Base-by-base conservation (phyloP, 2,797 vertebrate genomes). In the Tauraco hartlaubi region DNA sequence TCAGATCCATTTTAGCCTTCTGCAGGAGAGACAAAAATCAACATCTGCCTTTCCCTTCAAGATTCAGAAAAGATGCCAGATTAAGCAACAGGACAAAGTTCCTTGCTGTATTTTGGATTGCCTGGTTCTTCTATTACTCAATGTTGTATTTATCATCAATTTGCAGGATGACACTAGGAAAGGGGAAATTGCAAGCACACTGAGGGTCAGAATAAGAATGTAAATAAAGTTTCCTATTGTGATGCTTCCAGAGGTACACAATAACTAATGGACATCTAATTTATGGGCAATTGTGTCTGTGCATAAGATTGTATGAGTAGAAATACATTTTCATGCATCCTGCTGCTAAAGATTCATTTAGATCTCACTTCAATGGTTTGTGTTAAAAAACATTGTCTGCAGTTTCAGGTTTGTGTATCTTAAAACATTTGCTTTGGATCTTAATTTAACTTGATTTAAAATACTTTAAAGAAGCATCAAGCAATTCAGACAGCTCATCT, bases 1-100 rank as follows among this genome's bases (percentile, higher is more conserved):
- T 39, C 22, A 83, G 5, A 26, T 56, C 12, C 3, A 20, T 4
- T 31, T 9, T 11, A 63, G 14, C 14, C 16, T 88, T 90, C 37
- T 59, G 4, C 9, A 39, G 28, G 6, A 33, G 3, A 43, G 7
- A 39, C 4, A 25, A n/a, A 20, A 8, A 3, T 0, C 2, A 41
- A 39, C 44, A 15, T 4, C 12, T 86, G 1, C 3, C 9, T 83
- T 92, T 62, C 37, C 17, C 9, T 64, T 66, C 5, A 23, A 8
- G 17, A 62, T 69, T 11, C 8, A 46, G 20, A 51, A 73, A 84
- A 62, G 0, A 33, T 52, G 17, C 2, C 20, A 37, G 9, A 29
- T 64, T 35, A 52, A 82, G 7, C 15, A 80, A 46, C 5, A 62
- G 3, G 14, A 16, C n/a, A 56, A 4, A 52, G 48, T 15, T 43